Evolutionary conservation across 2,113 vertebrate genomes (phyloP).

Genomic region (Nycticryphes semicollaris): DNA sequence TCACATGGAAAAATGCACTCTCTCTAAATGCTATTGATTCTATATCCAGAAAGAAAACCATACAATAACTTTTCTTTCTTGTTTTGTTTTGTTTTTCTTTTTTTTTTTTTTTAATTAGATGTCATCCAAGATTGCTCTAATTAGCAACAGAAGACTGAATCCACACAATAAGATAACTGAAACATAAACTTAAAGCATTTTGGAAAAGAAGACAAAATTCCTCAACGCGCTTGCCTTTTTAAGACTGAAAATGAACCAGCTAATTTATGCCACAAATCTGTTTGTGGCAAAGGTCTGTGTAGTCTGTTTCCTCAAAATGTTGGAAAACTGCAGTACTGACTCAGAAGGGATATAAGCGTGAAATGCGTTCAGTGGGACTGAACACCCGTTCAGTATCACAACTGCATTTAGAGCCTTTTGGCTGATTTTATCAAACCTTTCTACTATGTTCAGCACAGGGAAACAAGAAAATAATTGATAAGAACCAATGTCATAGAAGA

Average conservation of each 20-base stretch:
- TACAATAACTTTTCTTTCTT: background rate
- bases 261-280: background rate
- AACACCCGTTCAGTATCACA: background rate
- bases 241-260: background rate
- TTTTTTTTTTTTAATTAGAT: background rate
- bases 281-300: background rate
- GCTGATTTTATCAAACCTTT: background rate
- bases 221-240: background rate
- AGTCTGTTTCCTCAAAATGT: background rate
- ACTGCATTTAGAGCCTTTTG: background rate
- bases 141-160: conserved; percentile 22
- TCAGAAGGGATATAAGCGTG: background rate
- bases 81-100: background rate
- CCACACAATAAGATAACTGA: background rate
- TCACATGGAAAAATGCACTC: background rate
- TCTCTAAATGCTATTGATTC: background rate
- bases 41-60: background rate
- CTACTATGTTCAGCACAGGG: background rate
- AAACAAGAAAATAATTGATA: background rate
- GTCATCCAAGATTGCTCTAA: background rate
- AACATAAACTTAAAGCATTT: conserved; percentile 1
- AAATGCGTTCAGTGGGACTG: background rate
- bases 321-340: background rate
- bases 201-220: conserved; percentile 26
- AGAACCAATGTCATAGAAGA: background rate